Percentiles rank a stretch among this genome's conserved stretches.
Conservation (phyloP, 2,888 invertebrate species). For the Limnephilus marmoratus region DNA sequence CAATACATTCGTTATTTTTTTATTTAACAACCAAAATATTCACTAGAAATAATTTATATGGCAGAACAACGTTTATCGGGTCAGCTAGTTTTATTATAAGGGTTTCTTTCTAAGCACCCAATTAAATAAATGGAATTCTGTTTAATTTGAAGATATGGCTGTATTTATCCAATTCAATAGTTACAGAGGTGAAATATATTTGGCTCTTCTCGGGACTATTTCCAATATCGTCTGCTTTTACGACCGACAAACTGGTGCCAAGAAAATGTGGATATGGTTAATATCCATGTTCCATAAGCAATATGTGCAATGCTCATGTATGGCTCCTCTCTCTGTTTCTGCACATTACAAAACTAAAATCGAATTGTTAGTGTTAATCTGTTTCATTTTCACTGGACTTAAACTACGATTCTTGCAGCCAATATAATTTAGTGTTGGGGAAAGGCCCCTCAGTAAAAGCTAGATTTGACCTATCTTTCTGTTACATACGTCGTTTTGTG, state of each 20-base stretch:
- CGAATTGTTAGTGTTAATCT: not conserved
- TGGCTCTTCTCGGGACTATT: not conserved
- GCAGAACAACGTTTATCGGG: too few species aligned
- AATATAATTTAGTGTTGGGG: too few species aligned
- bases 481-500: too few species aligned
- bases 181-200: not conserved
- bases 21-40: too few species aligned
- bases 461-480: too few species aligned
- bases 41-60: too few species aligned
- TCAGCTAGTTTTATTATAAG: not conserved
- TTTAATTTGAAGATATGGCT: not conserved
- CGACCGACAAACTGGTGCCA: not conserved
- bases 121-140: not conserved
- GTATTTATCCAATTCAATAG: not conserved
- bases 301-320: not conserved
- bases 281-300: not conserved
- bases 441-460: too few species aligned
- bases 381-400: too few species aligned
- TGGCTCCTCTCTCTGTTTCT: not conserved
- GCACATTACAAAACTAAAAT: not conserved
- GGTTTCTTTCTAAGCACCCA: not conserved
- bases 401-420: too few species aligned
- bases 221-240: not conserved
- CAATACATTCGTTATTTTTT: too few species aligned
- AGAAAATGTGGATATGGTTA: slow-evolving; percentile 2